Evolutionary conservation across 2,113 vertebrate species (phyloP).

Genomic region (Perca schrenkii): DNA sequence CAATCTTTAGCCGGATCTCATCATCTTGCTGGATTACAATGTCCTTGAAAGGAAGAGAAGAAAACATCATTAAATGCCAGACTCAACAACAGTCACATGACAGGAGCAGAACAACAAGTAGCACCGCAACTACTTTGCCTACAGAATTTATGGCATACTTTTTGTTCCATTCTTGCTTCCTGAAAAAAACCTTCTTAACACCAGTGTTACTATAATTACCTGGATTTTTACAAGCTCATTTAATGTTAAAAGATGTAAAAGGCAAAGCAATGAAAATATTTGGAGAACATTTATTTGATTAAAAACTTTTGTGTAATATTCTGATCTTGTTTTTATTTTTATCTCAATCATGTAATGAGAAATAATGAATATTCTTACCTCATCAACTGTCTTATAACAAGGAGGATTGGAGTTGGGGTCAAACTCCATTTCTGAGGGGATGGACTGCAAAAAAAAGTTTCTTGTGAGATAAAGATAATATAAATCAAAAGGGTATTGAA

Average conservation of each 20-base stretch:
- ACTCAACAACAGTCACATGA: not conserved
- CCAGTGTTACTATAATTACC: not conserved
- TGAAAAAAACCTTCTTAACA: not conserved
- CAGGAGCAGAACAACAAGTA: not conserved
- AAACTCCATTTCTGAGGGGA: slow-evolving; percentile 95
- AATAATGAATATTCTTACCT: slow-evolving; percentile 80
- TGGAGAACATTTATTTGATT: not conserved
- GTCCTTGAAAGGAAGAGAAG: slow-evolving; percentile 81
- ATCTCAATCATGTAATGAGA: not conserved
- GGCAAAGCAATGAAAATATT: not conserved
- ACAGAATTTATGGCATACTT: not conserved
- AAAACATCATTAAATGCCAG: not conserved
- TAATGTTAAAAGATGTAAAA: not conserved
- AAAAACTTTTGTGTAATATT: not conserved
- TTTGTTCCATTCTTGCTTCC: not conserved
- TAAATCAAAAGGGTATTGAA: not conserved
- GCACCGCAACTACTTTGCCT: not conserved
- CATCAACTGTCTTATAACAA: slow-evolving; percentile 93
- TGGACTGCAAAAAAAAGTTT: slow-evolving; percentile 85
- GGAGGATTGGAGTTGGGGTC: slow-evolving; percentile 95
- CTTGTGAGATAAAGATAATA: not conserved
- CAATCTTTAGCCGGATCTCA: slow-evolving; percentile 94
- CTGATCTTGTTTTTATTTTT: not conserved
- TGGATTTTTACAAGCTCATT: not conserved
- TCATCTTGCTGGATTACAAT: slow-evolving; percentile 95